Conservation (phyloP, 2,797 vertebrate species). For the Tokudaia tokunoshimensis region DNA sequence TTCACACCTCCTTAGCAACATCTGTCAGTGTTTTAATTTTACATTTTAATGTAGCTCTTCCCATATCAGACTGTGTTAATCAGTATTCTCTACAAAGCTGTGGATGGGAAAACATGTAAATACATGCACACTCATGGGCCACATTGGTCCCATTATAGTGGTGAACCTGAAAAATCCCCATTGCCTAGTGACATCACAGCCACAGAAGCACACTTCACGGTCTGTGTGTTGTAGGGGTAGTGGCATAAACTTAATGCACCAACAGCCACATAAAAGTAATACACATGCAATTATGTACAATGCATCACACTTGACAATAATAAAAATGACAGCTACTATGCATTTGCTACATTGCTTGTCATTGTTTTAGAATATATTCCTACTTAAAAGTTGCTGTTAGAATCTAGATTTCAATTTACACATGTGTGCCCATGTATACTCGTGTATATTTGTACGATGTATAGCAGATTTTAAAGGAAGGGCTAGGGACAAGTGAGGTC, state of each 20-base stretch:
- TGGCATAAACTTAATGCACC: neutral
- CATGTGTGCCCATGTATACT: neutral
- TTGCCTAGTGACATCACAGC: neutral
- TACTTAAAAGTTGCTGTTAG: neutral
- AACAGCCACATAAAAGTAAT: neutral
- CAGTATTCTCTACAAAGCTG: neutral
- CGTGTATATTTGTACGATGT: neutral
- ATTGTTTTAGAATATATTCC: neutral
- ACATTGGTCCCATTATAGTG: neutral
- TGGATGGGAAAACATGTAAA: neutral
- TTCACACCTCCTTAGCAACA: neutral
- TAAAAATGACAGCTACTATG: neutral
- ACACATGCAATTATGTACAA: neutral
- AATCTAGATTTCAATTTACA: neutral
- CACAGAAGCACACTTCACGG: neutral
- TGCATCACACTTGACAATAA: neutral
- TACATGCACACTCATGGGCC: no score
- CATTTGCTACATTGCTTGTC: neutral
- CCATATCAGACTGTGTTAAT: neutral
- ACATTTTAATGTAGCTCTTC: neutral
- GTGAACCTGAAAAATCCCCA: neutral
- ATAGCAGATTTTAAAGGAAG: neutral
- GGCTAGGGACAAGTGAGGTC: neutral
- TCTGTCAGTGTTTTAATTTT: neutral
- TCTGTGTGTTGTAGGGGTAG: neutral